Percentiles rank a stretch among this genome's conserved stretches.
Conservation (phyloP, 2,888 invertebrate genomes). For the Eutolmus rufibarbis region DNA sequence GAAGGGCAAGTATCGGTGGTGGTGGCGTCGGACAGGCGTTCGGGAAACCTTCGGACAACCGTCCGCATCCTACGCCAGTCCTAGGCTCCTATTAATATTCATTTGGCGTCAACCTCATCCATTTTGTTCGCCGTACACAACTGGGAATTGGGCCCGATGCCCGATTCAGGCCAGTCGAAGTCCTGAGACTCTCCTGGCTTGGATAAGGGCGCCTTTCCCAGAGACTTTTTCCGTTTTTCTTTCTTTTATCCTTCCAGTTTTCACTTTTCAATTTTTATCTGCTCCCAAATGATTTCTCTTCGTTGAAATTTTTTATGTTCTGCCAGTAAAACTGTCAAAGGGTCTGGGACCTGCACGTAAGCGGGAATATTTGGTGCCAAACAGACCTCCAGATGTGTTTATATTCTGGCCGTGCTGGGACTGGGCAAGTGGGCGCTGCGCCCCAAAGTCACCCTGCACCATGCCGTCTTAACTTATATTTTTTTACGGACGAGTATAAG, state of each 20-base stretch:
- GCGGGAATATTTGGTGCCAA: constrained; percentile 26
- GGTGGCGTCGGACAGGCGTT: background rate
- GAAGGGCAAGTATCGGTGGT: background rate
- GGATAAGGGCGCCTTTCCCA: background rate
- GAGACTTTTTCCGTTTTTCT: background rate
- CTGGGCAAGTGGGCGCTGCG: background rate
- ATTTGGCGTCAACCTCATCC: background rate
- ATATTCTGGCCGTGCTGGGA: background rate
- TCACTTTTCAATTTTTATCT: constrained; percentile 11
- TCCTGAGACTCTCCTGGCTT: background rate
- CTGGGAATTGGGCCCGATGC: background rate
- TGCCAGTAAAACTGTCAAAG: background rate
- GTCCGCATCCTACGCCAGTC: background rate
- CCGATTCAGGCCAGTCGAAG: background rate
- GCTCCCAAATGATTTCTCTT: background rate
- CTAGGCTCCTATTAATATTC: background rate
- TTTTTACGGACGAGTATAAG: constrained; percentile 9
- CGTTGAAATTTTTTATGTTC: background rate
- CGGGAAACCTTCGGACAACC: background rate
- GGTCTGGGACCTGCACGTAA: background rate
- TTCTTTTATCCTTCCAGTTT: constrained; percentile 10
- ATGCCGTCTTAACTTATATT: constrained; percentile 16
- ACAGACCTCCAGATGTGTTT: constrained; percentile 21
- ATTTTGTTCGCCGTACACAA: background rate
- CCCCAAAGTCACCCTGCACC: background rate